Conservation (phyloP, 1,140 invertebrate species). For the Solenopsis invicta region DNA sequence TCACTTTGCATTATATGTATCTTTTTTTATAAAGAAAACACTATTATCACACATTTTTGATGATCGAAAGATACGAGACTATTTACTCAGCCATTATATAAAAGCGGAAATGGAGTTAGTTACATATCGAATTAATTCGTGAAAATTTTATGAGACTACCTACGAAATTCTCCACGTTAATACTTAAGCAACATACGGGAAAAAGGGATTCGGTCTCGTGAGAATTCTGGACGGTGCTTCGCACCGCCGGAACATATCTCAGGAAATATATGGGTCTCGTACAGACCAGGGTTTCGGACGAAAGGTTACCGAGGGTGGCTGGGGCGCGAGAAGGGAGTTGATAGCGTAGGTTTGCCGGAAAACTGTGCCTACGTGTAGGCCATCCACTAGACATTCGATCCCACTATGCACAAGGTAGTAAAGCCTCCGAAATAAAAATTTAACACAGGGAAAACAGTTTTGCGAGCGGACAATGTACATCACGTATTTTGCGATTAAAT, state of each 20-base stretch:
- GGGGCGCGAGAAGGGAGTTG: neutral
- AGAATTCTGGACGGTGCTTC: conserved; percentile 46
- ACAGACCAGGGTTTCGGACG: conserved; percentile 37
- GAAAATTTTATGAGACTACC: conserved; percentile 51
- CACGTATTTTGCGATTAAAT: conserved; percentile 26
- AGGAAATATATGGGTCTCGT: conserved; percentile 60
- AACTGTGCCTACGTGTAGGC: conserved; percentile 53
- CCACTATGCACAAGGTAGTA: neutral
- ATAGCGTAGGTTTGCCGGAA: conserved; percentile 8
- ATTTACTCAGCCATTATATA: neutral
- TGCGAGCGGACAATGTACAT: neutral
- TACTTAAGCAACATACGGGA: conserved; percentile 42
- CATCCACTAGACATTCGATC: conserved; percentile 53
- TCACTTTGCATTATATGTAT: neutral
- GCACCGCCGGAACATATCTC: conserved; percentile 52
- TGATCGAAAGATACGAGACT: neutral
- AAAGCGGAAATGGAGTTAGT: conserved; percentile 27
- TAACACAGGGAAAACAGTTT: conserved; percentile 16
- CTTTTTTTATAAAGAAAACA: neutral
- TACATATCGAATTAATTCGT: conserved; percentile 51
- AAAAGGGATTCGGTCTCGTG: conserved; percentile 56
- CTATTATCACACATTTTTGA: neutral
- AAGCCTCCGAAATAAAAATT: conserved; percentile 16
- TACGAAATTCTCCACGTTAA: conserved; percentile 58
- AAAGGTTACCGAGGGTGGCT: conserved; percentile 3